Conservation (phyloP, 1,140 invertebrate species). For the Saxidomus purpurata region DNA sequence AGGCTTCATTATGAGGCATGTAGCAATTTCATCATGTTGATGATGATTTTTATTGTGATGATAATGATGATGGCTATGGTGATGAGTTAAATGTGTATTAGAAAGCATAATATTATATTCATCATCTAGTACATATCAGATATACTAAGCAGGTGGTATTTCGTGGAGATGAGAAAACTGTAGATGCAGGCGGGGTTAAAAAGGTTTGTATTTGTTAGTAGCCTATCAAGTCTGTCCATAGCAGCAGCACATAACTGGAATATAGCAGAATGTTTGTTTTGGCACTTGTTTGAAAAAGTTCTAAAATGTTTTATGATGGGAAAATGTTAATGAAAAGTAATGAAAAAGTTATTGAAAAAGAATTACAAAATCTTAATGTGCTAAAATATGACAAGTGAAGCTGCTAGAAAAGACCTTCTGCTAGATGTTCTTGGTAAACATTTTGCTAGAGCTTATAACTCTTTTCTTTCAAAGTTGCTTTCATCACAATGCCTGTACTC, state of each 20-base stretch:
- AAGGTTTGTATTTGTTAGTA: constrained; percentile 86
- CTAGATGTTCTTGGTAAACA: too few relatives aligned
- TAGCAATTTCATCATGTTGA: too few relatives aligned
- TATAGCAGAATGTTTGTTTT: constrained; percentile 2
- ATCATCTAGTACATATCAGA: not conserved
- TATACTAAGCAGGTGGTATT: constrained; percentile 92
- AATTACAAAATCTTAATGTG: too few relatives aligned
- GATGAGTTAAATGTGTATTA: too few relatives aligned
- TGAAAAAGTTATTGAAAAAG: too few relatives aligned
- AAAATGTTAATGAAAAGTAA: too few relatives aligned
- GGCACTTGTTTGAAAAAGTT: too few relatives aligned
- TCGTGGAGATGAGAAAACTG: constrained; percentile 94
- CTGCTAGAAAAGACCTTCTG: too few relatives aligned
- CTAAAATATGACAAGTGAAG: too few relatives aligned
- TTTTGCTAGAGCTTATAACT: too few relatives aligned
- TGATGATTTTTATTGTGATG: not conserved
- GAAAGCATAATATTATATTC: constrained; percentile 47
- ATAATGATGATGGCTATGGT: not conserved
- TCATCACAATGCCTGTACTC: not conserved
- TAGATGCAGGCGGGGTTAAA: constrained; percentile 98
- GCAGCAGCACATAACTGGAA: not conserved
- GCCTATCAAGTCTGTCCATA: not conserved
- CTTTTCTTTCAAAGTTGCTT: not conserved
- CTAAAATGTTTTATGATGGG: too few relatives aligned
- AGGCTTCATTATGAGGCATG: too few relatives aligned